These are phyloP conservation scores for Cheilosia urbana DNA, from an alignment of 2,888 invertebrate species.

Conservation along the genomic window DNA sequence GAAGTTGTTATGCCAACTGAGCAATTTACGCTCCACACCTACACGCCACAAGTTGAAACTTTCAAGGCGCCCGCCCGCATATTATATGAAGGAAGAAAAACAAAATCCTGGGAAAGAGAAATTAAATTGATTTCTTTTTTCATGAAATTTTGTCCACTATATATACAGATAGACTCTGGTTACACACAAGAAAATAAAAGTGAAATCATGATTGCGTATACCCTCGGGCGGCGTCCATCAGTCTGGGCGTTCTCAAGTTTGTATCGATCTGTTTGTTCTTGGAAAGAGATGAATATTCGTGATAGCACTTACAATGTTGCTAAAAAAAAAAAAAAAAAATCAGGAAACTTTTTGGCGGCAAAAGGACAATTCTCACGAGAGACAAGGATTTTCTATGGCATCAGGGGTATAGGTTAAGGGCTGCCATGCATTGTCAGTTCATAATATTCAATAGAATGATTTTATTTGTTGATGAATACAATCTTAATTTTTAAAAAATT, in stretches of 20 bases:
- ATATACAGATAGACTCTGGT: slow-evolving; percentile 11
- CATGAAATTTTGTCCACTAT: background rate
- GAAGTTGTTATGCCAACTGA: background rate
- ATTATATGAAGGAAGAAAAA: background rate
- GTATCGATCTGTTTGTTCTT: slow-evolving; percentile 54
- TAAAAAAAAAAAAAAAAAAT: too few species aligned
- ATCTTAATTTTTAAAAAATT: too few species aligned
- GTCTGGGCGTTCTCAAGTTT: slow-evolving; percentile 57
- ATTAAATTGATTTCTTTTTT: slow-evolving; percentile 18
- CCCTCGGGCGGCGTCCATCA: slow-evolving; percentile 44
- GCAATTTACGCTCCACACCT: background rate
- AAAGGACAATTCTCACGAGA: background rate
- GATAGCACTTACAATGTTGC: background rate
- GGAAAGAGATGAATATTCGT: background rate
- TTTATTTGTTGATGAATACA: too few species aligned
- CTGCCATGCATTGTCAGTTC: too few species aligned
- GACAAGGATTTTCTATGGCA: background rate
- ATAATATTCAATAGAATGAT: too few species aligned
- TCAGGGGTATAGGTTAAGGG: too few species aligned
- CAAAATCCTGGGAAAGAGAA: background rate
- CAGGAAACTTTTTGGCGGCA: background rate
- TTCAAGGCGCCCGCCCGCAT: slow-evolving; percentile 22
- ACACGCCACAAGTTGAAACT: slow-evolving; percentile 12
- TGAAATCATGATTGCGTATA: slow-evolving; percentile 18
- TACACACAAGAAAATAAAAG: slow-evolving; percentile 1